Conservation (phyloP, 2,797 vertebrate genomes). For the Vireo griseus region DNA sequence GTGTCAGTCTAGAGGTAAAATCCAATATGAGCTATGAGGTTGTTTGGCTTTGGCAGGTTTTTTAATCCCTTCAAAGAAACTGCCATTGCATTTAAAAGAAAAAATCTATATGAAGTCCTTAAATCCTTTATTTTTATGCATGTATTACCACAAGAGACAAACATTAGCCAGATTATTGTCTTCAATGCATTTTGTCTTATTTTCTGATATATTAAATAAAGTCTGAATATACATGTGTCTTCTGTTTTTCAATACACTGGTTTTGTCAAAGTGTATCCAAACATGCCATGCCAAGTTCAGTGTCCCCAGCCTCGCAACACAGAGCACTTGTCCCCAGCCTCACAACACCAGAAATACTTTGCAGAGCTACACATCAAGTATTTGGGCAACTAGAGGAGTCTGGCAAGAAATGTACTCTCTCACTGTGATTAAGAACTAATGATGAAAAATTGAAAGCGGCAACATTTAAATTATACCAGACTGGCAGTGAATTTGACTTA, state of each 20-base stretch:
- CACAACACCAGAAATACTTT: not conserved
- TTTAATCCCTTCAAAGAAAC: not conserved
- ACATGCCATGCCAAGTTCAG: not conserved
- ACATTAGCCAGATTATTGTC: not conserved
- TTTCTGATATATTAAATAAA: not conserved
- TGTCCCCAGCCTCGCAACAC: not conserved
- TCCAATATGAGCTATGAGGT: not conserved
- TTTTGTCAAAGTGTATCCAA: not conserved
- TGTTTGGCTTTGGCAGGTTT: not conserved
- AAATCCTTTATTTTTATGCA: not conserved
- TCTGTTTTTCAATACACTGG: not conserved
- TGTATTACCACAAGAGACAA: not conserved
- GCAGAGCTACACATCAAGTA: not conserved
- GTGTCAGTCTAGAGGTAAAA: not conserved
- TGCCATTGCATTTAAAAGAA: not conserved
- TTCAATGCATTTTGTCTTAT: not conserved
- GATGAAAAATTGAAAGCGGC: not conserved
- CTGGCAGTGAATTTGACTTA: not conserved
- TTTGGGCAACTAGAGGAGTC: not conserved
- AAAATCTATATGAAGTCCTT: not conserved
- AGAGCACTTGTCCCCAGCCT: not conserved
- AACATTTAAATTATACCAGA: not conserved
- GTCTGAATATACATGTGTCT: not conserved
- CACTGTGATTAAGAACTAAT: not conserved
- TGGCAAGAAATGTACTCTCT: slow-evolving; percentile 5